Conservation (phyloP, 2,113 vertebrate species). For the Anser cygnoides region DNA sequence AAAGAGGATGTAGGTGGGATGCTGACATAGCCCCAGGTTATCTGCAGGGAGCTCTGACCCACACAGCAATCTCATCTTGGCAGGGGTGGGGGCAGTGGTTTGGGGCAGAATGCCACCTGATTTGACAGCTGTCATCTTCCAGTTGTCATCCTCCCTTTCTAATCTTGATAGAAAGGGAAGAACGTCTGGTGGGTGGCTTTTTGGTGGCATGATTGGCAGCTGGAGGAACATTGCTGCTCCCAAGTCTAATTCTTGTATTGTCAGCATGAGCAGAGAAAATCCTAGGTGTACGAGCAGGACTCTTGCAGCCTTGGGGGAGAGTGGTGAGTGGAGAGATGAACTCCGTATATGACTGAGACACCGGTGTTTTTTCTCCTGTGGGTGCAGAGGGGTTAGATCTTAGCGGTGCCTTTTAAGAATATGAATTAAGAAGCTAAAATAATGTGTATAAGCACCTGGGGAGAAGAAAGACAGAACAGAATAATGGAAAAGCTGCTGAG, state of each 20-base stretch:
- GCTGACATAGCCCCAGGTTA: background rate
- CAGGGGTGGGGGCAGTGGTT: background rate
- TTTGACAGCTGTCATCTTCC: background rate
- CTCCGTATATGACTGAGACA: background rate
- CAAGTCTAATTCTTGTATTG: background rate
- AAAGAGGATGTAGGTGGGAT: background rate
- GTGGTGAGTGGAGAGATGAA: background rate
- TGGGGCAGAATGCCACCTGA: background rate
- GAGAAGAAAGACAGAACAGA: conserved; percentile 15
- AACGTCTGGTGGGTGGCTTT: background rate
- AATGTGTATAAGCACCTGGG: background rate
- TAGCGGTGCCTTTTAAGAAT: background rate
- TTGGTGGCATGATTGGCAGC: background rate
- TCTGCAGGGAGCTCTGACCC: background rate
- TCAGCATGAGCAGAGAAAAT: background rate
- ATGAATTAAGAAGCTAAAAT: background rate
- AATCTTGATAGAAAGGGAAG: background rate
- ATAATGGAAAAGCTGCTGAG: background rate
- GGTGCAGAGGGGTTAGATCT: background rate
- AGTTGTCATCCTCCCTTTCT: background rate
- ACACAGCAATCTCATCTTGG: background rate
- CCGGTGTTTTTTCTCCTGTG: background rate
- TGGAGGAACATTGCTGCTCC: background rate
- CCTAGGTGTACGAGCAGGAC: background rate
- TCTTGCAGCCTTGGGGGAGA: background rate